phyloP scores from a whole-genome alignment of 2,888 invertebrate species.

The Cheilosia scutellata region DNA sequence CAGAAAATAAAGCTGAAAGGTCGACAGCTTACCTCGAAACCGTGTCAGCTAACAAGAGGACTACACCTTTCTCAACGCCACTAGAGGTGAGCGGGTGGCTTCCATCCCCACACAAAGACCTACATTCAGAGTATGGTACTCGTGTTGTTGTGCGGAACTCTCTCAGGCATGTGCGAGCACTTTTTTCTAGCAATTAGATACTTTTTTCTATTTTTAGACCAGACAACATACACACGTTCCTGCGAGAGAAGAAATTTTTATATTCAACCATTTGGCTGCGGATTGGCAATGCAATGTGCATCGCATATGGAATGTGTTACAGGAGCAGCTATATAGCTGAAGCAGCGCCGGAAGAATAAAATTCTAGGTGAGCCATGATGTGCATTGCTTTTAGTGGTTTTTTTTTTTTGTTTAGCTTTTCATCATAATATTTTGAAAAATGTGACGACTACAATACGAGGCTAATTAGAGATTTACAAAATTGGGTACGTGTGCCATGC shows the following conservation, averaged over 20 bases:
- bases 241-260: not conserved
- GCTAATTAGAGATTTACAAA: conserved; percentile 57
- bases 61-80: conserved; percentile 16
- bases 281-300: conserved; percentile 51
- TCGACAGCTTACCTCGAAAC: conserved; percentile 67
- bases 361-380: not conserved
- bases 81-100: conserved; percentile 19
- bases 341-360: not conserved
- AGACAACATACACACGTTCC: not conserved
- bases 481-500: conserved; percentile 1
- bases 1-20: conserved; percentile 44
- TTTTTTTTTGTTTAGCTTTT: not conserved
- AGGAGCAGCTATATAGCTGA: not conserved
- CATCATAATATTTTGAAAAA: conserved; percentile 6
- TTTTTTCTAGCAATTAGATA: conserved; percentile 66
- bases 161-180: conserved; percentile 40
- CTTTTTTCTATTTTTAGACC: conserved; percentile 62
- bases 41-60: conserved; percentile 64
- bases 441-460: conserved; percentile 46
- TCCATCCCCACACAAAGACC: conserved; percentile 28
- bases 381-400: not conserved
- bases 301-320: conserved; percentile 29
- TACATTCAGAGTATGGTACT: conserved; percentile 14
- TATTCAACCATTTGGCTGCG: conserved; percentile 21
- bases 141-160: conserved; percentile 9